phyloP scores from a whole-genome alignment of 2,797 vertebrate genomes.

The Phyllotis vaccarum region DNA sequence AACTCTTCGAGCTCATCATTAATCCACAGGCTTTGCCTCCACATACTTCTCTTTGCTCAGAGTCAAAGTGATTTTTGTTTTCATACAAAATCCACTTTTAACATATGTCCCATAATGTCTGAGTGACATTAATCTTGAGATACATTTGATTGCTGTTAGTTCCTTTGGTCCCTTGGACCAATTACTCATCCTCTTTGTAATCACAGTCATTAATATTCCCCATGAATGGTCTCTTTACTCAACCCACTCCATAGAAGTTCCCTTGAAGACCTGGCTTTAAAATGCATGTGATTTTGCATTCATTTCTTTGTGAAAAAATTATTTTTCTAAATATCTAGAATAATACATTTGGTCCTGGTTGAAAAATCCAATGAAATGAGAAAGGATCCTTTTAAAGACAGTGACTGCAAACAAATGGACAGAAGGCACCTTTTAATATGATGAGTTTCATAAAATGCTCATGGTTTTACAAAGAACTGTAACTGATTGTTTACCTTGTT shows the following conservation, averaged over 20 bases:
- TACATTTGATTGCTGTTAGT: background rate
- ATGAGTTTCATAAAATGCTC: background rate
- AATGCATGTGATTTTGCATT: background rate
- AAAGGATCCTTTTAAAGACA: conserved; percentile 21
- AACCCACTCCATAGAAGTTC: background rate
- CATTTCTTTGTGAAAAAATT: background rate
- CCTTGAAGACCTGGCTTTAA: background rate
- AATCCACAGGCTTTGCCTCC: background rate
- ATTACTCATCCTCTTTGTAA: background rate
- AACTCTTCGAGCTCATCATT: background rate
- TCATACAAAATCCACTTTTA: background rate
- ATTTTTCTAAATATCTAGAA: background rate
- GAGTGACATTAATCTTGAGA: background rate
- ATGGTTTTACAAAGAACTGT: background rate
- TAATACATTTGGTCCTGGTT: background rate
- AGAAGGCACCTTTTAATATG: background rate
- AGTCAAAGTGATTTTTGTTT: background rate
- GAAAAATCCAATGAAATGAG: conserved; percentile 4
- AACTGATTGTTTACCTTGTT: background rate
- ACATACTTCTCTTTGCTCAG: background rate
- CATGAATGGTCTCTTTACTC: background rate
- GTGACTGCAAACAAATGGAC: background rate
- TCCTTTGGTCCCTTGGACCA: background rate
- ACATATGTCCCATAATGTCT: background rate
- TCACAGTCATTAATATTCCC: background rate